Base-by-base conservation (phyloP, 2,113 vertebrate species). In the Aplodontia rufa region DNA sequence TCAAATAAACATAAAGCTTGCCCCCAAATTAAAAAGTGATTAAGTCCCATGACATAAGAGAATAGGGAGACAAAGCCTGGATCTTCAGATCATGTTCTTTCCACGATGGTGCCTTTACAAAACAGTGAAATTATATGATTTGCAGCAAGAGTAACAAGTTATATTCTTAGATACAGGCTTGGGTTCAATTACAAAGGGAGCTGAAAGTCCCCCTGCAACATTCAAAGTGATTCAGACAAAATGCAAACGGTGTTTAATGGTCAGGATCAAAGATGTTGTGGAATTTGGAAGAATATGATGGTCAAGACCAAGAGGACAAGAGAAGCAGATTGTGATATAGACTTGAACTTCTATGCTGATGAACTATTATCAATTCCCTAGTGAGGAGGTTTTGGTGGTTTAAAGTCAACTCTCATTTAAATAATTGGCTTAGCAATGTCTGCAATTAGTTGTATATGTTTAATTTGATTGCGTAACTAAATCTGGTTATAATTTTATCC, bases 401-500 rank as follows among this genome's bases (percentile, higher is more conserved):
- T 82, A 95, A 97, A 95, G 6, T 83, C 68, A 91, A 78, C 81
- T 91, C 78, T 93, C 93, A 89, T 97, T 94, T 95, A 96, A 96
- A 95, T 97, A 96, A 97, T 96, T 97, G 80, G 90, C 53, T 64
- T 95, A 90, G 91, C 75, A 45, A 96, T 72, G 94, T 62, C 68
- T 97, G 69, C 49, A 96, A 97, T 97, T 97, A 95, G 75, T 91
- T 96, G 91, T 95, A 79, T 94, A 95, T 87, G 68, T 94, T 96
- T 96, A 97, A 96, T 97, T 91, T 97, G 94, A 96, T 96, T 96
- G 91, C 64, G 47, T 97, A 91, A 96, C 81, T 88, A 94, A 97
- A 95, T 97, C 88, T 97, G 97, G 96, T 94, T 96, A 96, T 94
- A 97, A 97, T 97, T 97, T 97, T 76, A 96, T 74, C 91, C 74